A percentile compares a stretch with the other conserved stretches of the same genome.
Conservation (phyloP, 2,797 vertebrate species). For the Chaetodon trifasciatus region DNA sequence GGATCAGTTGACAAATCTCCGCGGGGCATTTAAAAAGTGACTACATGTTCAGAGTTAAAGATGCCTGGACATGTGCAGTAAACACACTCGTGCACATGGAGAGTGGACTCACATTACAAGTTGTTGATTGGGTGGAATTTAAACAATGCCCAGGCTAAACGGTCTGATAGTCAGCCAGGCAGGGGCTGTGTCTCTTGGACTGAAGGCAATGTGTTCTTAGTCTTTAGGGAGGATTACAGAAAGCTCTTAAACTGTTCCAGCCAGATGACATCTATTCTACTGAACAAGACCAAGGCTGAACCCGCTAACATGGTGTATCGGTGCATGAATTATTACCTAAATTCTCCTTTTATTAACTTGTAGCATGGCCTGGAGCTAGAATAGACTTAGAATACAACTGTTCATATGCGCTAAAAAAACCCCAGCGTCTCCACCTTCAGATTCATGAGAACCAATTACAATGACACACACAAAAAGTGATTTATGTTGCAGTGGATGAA, state of each 20-base stretch:
- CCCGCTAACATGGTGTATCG: background rate
- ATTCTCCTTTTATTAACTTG: slow-evolving; percentile 40
- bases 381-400: slow-evolving; percentile 3
- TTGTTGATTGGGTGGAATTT: slow-evolving; percentile 83
- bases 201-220: slow-evolving; percentile 54
- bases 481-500: slow-evolving; percentile 50
- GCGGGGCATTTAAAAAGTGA: slow-evolving; percentile 45
- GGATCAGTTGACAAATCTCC: slow-evolving; percentile 48
- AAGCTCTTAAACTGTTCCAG: slow-evolving; percentile 62
- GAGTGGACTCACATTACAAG: slow-evolving; percentile 66
- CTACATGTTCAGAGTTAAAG: slow-evolving; percentile 43
- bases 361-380: background rate
- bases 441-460: slow-evolving; percentile 39
- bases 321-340: slow-evolving; percentile 20
- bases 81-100: slow-evolving; percentile 11
- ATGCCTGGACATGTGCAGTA: slow-evolving; percentile 23
- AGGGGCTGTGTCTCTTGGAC: slow-evolving; percentile 70
- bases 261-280: slow-evolving; percentile 52
- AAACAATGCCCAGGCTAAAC: slow-evolving; percentile 79
- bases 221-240: slow-evolving; percentile 71
- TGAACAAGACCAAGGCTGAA: slow-evolving; percentile 27
- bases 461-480: slow-evolving; percentile 41
- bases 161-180: slow-evolving; percentile 59
- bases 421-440: slow-evolving; percentile 25
- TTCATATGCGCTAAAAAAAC: slow-evolving; percentile 18